Conservation (phyloP, 1,140 invertebrate genomes). For the Daktulosphaira vitifoliae region DNA sequence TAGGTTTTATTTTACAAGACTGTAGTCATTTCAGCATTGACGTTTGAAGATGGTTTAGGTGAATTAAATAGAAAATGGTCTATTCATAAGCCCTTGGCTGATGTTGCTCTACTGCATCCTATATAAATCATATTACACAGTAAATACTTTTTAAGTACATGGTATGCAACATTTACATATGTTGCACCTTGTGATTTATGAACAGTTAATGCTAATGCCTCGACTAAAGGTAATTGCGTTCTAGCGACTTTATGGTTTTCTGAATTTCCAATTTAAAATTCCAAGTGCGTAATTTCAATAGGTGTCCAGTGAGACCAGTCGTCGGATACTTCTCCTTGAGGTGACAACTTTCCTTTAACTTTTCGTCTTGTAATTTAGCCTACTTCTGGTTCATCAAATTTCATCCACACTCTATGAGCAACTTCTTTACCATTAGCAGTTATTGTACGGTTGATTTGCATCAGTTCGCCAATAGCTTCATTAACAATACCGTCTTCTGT, state of each 20-base stretch:
- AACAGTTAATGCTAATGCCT: too few relatives aligned
- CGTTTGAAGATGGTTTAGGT: neutral
- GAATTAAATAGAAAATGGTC: neutral
- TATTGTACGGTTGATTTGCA: too few relatives aligned
- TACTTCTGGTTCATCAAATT: slow-evolving; percentile 6
- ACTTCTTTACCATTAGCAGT: neutral
- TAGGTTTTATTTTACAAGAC: too few relatives aligned
- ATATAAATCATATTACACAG: neutral
- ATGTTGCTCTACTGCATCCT: neutral
- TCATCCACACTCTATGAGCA: neutral
- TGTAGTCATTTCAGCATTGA: too few relatives aligned
- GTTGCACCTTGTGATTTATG: neutral
- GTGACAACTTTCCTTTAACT: neutral
- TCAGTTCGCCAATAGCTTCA: slow-evolving; percentile 40
- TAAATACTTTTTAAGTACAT: too few relatives aligned
- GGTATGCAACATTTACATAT: too few relatives aligned
- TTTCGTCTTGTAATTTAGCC: neutral
- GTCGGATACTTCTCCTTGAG: neutral
- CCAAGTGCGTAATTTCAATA: neutral
- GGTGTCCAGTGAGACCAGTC: neutral
- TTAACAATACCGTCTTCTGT: slow-evolving; percentile 42
- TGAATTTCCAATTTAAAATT: neutral
- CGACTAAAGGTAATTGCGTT: too few relatives aligned
- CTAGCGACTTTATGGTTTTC: too few relatives aligned
- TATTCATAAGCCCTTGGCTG: neutral